phyloP scores from a whole-genome alignment of 2,113 vertebrate species.

The Romanogobio albipinnatus region DNA sequence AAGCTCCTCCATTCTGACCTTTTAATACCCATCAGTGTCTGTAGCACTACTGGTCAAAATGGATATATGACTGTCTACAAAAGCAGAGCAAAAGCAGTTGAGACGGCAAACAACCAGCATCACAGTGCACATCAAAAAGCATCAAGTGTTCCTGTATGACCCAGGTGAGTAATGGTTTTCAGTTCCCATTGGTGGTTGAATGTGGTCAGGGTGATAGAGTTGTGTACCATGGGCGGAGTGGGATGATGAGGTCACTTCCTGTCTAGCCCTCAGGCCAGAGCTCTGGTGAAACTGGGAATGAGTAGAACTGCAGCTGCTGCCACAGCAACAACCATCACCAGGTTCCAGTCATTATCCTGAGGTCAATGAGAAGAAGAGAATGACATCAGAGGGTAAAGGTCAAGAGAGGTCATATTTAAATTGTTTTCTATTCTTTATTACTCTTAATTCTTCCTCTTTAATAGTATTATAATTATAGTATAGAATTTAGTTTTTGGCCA shows the following conservation, averaged over 20 bases:
- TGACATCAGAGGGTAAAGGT: conserved; percentile 41
- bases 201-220: neutral
- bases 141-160: conserved; percentile 1
- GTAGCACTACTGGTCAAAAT: neutral
- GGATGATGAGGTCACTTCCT: conserved; percentile 61
- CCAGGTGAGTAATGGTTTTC: neutral
- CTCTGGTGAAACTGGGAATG: conserved; percentile 70
- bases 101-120: conserved; percentile 24
- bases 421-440: neutral
- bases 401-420: conserved; percentile 31
- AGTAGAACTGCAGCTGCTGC: conserved; percentile 73
- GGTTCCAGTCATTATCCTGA: conserved; percentile 69
- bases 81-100: conserved; percentile 30
- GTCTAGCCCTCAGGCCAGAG: conserved; percentile 63
- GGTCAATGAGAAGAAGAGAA: conserved; percentile 31
- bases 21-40: neutral
- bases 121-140: conserved; percentile 17
- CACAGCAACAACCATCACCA: conserved; percentile 69
- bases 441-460: neutral
- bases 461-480: neutral
- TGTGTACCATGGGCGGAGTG: conserved; percentile 25
- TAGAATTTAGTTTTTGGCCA: neutral
- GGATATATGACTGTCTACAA: conserved; percentile 25
- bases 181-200: neutral
- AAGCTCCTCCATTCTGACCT: neutral